These are phyloP conservation scores for Nasonia longicornis DNA, from an alignment of 1,140 invertebrate species.

Conservation along the genomic window DNA sequence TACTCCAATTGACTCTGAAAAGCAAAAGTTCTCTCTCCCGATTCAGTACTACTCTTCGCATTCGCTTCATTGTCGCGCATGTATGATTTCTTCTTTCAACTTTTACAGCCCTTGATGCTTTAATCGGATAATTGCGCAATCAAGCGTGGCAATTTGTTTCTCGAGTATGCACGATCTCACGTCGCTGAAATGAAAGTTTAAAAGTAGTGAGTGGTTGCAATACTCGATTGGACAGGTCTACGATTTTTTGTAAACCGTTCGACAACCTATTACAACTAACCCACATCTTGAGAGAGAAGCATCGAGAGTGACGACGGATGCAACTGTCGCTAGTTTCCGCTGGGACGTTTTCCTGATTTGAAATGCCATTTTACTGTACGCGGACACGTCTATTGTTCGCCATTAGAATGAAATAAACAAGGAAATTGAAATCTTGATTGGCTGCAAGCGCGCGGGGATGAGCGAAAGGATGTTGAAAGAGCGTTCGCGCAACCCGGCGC, in stretches of 20 bases:
- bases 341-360: too few species aligned
- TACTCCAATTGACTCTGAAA: slow-evolving; percentile 10
- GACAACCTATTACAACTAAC: too few species aligned
- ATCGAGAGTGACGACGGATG: too few species aligned
- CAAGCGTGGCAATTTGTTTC: neutral
- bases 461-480: neutral
- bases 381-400: neutral
- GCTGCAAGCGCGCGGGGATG: neutral
- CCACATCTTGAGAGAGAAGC: too few species aligned
- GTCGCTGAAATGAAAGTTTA: neutral
- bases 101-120: neutral
- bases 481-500: neutral
- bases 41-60: neutral
- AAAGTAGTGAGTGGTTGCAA: neutral
- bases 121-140: slow-evolving; percentile 10
- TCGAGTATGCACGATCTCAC: neutral
- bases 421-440: neutral
- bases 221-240: too few species aligned
- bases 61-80: neutral
- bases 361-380: neutral
- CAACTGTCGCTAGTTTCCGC: too few species aligned
- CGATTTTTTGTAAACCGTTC: too few species aligned
- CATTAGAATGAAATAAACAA: neutral
- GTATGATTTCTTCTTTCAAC: neutral
- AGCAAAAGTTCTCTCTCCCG: neutral